Evolutionary conservation across 37 sponge, comb jelly and placozoan genomes (phyloP), one percentile per base, ranked within the genome.

Genomic region (Amphimedon queenslandica): DNA sequence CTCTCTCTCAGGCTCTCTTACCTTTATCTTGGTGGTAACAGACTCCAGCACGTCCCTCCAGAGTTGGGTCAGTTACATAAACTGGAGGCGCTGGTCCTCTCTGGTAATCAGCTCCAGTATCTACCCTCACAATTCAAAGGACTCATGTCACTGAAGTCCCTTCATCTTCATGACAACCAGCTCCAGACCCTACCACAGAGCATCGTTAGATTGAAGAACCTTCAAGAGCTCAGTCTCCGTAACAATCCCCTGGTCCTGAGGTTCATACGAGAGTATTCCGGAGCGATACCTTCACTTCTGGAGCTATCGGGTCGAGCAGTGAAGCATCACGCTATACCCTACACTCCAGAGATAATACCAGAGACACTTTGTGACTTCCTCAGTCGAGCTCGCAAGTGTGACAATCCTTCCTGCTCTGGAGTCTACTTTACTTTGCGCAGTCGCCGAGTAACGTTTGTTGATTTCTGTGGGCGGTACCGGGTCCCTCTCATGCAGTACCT

Each of bases 401-500:
- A 94, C 76, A 94, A 94, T 38, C 90, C 96, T 0, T 56, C 63
- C 34, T 95, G 96, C 40, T 55, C 55, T 20, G 96, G 96, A 1
- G 93, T 95, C 66, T 95, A 95, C 66, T 95, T 95, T 43, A 80
- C 55, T 28, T 79, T 90, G 1, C 57, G 58, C 21, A 57, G 79
- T 11, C 76, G 83, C 61, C 72, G 81, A 30, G 83, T 95, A 20
- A 92, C 88, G 74, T 95, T 95, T 79, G 90, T 86, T 2, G 96
- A 95, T 80, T 95, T 95, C 63, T 95, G 96, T 71, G 96, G 96
- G 35, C 84, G 88, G 70, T 95, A 95, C 63, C 86, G 96, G 13
- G 84, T 95, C 6, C 96, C 96, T 33, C 76, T 95, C 27, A 63
- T 92, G 83, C 87, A 88, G 58, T 95, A 92, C 55, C 68, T 92